Percentiles rank a stretch among this genome's conserved stretches.
These are phyloP conservation scores for Mesorhabditis spiculigera DNA, from an alignment of 2,888 invertebrate genomes.

Conservation along the genomic window DNA sequence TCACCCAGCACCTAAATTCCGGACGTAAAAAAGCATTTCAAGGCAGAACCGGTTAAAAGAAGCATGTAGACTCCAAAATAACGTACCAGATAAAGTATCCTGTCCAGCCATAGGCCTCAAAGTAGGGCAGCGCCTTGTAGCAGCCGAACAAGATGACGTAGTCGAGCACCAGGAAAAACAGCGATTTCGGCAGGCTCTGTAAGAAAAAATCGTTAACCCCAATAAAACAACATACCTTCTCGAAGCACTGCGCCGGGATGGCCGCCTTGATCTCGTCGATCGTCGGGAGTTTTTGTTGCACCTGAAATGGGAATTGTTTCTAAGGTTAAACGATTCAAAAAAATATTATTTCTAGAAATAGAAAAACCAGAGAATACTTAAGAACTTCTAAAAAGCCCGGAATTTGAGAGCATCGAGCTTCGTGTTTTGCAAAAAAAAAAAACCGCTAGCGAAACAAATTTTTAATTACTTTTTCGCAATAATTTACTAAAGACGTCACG, in stretches of 20 bases:
- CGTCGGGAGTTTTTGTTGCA: conserved; percentile 40
- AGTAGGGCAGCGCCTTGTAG: conserved; percentile 39
- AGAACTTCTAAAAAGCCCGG: too few species aligned
- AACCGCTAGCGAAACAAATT: too few species aligned
- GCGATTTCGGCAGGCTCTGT: conserved; percentile 7
- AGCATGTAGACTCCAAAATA: neutral
- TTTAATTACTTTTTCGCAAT: too few species aligned
- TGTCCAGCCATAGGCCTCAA: conserved; percentile 45
- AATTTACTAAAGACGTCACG: too few species aligned
- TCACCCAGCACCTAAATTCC: conserved; percentile 36
- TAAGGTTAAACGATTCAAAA: too few species aligned
- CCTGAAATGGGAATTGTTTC: conserved; percentile 10
- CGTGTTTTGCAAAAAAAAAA: too few species aligned
- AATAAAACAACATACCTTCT: conserved; percentile 44
- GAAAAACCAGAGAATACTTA: too few species aligned
- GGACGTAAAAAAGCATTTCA: neutral
- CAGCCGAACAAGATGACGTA: conserved; percentile 38
- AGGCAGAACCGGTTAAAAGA: neutral
- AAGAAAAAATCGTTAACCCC: neutral
- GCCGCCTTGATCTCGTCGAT: conserved; percentile 46
- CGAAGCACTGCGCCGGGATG: conserved; percentile 53
- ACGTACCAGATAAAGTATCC: conserved; percentile 45
- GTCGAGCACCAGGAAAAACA: conserved; percentile 24
- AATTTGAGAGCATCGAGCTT: too few species aligned
- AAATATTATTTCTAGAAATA: too few species aligned